Evolutionary conservation across 37 sponge, comb jelly and placozoan species (phyloP).

Genomic region (Haliclona indistincta): DNA sequence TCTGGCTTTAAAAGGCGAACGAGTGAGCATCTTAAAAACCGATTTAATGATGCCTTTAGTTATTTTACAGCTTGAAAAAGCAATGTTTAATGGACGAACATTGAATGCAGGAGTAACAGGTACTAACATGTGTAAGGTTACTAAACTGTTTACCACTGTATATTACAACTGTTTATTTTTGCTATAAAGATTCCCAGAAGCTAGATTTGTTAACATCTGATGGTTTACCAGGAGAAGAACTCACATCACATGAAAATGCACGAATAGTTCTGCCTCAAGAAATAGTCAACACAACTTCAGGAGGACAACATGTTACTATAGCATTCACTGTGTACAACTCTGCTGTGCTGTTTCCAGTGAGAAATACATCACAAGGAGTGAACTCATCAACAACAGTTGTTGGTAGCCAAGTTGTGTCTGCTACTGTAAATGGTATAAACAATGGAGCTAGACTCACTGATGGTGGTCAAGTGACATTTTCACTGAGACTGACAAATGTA

Average conservation of each 20-base stretch:
- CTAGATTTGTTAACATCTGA: background rate
- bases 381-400: too few relatives aligned
- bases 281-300: slow-evolving; percentile 9
- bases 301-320: slow-evolving; percentile 1
- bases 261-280: slow-evolving; percentile 6
- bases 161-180: background rate
- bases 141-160: too few relatives aligned
- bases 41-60: background rate
- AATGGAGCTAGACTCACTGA: too few relatives aligned
- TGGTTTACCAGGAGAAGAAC: background rate
- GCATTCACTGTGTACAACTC: slow-evolving; percentile 31
- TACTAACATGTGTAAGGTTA: too few relatives aligned
- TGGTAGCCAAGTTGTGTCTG: slow-evolving; percentile 14
- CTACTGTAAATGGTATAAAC: slow-evolving; percentile 14
- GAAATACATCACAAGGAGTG: too few relatives aligned
- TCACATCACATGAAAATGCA: background rate
- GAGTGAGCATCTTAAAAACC: slow-evolving; percentile 12
- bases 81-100: too few relatives aligned
- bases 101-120: too few relatives aligned
- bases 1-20: slow-evolving; percentile 14
- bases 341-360: slow-evolving; percentile 42
- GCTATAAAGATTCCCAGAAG: background rate
- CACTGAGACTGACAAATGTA: too few relatives aligned
- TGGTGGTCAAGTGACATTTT: too few relatives aligned
- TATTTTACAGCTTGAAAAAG: too few relatives aligned